phyloP scores from a whole-genome alignment of 1,140 invertebrate species.

The Penaeus japonicus region DNA sequence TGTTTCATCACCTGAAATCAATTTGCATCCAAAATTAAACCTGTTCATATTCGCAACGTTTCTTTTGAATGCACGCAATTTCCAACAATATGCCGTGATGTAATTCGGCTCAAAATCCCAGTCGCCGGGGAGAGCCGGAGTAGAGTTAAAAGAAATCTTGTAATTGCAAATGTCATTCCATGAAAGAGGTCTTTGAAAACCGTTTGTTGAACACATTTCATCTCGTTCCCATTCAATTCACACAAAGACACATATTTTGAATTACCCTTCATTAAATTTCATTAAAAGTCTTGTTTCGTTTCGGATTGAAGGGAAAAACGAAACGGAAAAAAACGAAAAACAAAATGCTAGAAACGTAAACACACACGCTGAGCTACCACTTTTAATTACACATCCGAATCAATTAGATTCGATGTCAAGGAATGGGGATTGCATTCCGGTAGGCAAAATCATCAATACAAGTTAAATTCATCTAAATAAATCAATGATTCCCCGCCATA shows the following conservation, averaged over 20 bases:
- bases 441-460: no score
- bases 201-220: constrained; percentile 40
- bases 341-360: no score
- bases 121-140: background rate
- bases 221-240: constrained; percentile 24
- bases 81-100: constrained; percentile 27
- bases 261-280: constrained; percentile 42
- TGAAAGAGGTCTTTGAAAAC: constrained; percentile 45
- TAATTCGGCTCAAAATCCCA: constrained; percentile 30
- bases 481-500: no score
- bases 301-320: no score
- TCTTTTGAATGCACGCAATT: constrained; percentile 37
- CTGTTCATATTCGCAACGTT: constrained; percentile 52
- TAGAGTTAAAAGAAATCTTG: constrained; percentile 39
- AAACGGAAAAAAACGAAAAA: no score
- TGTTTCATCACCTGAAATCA: constrained; percentile 54
- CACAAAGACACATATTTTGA: constrained; percentile 44
- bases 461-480: no score
- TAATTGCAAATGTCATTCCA: constrained; percentile 52
- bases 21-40: constrained; percentile 56
- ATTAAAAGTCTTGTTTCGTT: constrained; percentile 15
- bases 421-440: no score
- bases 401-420: no score
- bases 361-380: no score
- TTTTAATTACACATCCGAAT: no score